Percentiles rank a stretch among this genome's conserved stretches.
Conservation (phyloP, 2,113 vertebrate species). For the Podarcis raffonei region DNA sequence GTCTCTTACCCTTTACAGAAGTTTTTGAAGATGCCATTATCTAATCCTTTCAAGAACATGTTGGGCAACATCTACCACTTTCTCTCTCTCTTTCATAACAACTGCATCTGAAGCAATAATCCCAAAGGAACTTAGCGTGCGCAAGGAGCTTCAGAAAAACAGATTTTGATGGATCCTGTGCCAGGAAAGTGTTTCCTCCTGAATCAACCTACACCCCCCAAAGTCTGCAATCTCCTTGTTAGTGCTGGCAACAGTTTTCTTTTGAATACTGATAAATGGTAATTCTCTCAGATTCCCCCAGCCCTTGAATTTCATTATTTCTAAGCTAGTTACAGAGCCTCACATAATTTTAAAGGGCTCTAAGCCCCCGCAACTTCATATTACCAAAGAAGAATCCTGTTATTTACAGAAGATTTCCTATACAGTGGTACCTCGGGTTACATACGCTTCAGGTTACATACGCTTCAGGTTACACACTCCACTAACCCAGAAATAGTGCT, state of each 20-base stretch:
- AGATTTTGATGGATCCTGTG: slow-evolving; percentile 37
- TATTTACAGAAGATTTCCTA: background rate
- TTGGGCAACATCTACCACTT: slow-evolving; percentile 30
- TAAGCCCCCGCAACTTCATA: background rate
- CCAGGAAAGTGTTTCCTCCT: slow-evolving; percentile 44
- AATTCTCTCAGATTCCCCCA: background rate
- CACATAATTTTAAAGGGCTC: background rate
- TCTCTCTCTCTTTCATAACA: slow-evolving; percentile 25
- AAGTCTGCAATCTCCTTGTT: slow-evolving; percentile 38
- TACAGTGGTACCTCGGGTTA: no score
- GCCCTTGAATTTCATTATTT: background rate
- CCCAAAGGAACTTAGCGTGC: slow-evolving; percentile 54
- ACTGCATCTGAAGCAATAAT: slow-evolving; percentile 63
- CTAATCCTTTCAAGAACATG: slow-evolving; percentile 34
- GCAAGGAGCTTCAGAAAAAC: slow-evolving; percentile 49
- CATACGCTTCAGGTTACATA: no score
- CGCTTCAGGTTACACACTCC: no score
- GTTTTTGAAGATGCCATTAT: slow-evolving; percentile 21
- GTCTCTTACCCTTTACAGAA: background rate
- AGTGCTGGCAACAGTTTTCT: slow-evolving; percentile 38
- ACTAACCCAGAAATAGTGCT: no score
- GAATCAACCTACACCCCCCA: slow-evolving; percentile 36
- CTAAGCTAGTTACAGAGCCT: background rate
- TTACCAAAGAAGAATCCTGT: background rate
- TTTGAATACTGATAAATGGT: slow-evolving; percentile 51